Evolutionary conservation across 2,888 invertebrate species (phyloP), one percentile per base, ranked within the genome.

Genomic region (Himalopsyche anomala): DNA sequence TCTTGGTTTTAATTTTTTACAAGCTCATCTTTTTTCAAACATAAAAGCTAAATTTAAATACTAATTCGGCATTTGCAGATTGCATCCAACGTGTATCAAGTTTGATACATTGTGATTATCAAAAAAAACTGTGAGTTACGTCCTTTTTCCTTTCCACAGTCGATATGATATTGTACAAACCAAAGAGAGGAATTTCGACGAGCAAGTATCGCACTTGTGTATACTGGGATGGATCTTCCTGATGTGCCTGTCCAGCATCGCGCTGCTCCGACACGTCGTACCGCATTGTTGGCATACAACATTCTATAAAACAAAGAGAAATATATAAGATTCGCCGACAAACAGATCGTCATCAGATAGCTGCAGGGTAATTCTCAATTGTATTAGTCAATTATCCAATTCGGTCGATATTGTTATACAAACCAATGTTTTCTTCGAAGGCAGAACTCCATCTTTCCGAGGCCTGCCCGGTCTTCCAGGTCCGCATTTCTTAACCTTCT

Each of bases 231-330:
- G 87, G 28, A 12, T 28, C 55, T 69, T 80, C 54, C 42, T 12
- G 12, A 84, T 79, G 28, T 87, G 87, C 51, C 81, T 83, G 54
- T 69, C 79, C 12, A 87, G 38, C 79, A 85, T 81, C 45, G 45
- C n/a, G 36, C 19, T 54, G 15, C 74, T 80, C 11, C 69, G 69
- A 54, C 62, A 87, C 28, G 45, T 69, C 62, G 80, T 81, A 1
- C 79, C 84, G 45, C 87, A 87, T 45, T 84, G 36, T 40, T 40
- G 51, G 82, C 87, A 87, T 17, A 81, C 17, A 9, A 45, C 36
- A n/a, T 12, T 19, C 85, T 83, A 38, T n/a, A 81, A 36, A 74
- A 74, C 12, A 36, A 74, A 74, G 2, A 74, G 4, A 38, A 28
- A 38, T 6, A 28, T 62, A 62, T 62, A 55, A 6, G 55, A 9